A percentile compares a stretch with the other conserved stretches of the same genome.
These are phyloP conservation scores for Syngnathus typhle DNA, from an alignment of 2,113 vertebrate species.

Conservation along the genomic window DNA sequence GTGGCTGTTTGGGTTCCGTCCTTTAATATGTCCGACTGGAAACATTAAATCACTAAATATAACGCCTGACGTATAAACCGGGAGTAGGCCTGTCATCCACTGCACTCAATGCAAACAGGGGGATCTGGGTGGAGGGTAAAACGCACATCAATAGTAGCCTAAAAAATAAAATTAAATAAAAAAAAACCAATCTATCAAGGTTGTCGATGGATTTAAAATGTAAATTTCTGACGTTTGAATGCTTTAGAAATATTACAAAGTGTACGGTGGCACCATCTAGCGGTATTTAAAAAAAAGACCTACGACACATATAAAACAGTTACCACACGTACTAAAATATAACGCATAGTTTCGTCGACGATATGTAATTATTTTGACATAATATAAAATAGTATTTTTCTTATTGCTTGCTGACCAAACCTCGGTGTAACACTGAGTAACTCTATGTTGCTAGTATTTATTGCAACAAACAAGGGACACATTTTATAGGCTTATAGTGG, in stretches of 20 bases:
- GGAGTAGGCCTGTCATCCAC: too few species aligned
- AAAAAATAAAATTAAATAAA: too few species aligned
- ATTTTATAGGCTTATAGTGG: neutral
- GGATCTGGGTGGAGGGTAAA: too few species aligned
- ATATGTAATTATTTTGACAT: neutral
- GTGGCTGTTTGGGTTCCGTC: slow-evolving; percentile 67
- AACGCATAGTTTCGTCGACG: neutral
- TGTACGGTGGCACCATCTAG: neutral
- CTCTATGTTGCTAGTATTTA: neutral
- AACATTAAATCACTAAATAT: slow-evolving; percentile 34
- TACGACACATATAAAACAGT: neutral
- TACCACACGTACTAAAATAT: neutral
- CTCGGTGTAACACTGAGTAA: neutral
- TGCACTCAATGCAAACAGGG: too few species aligned
- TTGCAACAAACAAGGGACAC: neutral
- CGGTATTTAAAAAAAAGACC: neutral
- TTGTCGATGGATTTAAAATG: neutral
- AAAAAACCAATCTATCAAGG: neutral
- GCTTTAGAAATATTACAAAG: neutral
- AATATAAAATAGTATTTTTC: neutral
- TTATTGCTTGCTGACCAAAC: neutral
- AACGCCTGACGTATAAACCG: too few species aligned
- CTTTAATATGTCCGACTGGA: slow-evolving; percentile 50
- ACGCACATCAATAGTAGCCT: too few species aligned
- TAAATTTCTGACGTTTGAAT: neutral